Evolutionary conservation across 2,888 invertebrate genomes (phyloP).

Genomic region (Silvanus unidentatus): DNA sequence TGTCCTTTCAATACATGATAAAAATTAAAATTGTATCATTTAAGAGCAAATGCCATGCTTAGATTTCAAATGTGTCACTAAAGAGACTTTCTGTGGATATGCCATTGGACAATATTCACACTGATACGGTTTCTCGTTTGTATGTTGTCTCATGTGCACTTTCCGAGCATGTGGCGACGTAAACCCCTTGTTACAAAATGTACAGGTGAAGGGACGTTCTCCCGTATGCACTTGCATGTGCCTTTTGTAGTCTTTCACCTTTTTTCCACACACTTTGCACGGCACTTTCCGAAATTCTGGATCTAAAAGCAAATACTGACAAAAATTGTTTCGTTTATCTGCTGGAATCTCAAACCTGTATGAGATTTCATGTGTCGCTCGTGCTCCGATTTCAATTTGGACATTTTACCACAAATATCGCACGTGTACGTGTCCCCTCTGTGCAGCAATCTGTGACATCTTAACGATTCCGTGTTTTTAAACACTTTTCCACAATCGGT

Average conservation of each 20-base stretch:
- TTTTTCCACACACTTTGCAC: conserved; percentile 34
- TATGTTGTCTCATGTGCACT: conserved; percentile 33
- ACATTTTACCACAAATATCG: conserved; percentile 34
- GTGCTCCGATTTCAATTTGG: conserved; percentile 32
- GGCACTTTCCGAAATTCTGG: conserved; percentile 31
- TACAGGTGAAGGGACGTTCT: conserved; percentile 31
- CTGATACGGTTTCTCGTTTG: conserved; percentile 34
- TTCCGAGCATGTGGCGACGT: conserved; percentile 32
- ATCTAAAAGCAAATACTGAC: conserved; percentile 24
- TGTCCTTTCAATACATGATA: too few species aligned
- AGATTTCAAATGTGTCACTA: conserved; percentile 32
- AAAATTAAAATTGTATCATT: too few species aligned
- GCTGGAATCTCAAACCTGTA: conserved; percentile 17
- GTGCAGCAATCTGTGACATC: conserved; percentile 33
- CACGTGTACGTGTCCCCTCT: conserved; percentile 29
- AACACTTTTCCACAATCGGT: conserved; percentile 31
- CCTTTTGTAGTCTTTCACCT: conserved; percentile 29
- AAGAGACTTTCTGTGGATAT: conserved; percentile 34
- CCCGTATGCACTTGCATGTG: conserved; percentile 35
- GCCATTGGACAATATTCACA: conserved; percentile 32
- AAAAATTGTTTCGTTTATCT: neutral
- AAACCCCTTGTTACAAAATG: conserved; percentile 31
- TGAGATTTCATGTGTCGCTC: conserved; percentile 32
- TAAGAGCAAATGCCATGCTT: conserved; percentile 21
- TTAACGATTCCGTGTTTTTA: conserved; percentile 35